Conservation (phyloP, 2,888 invertebrate genomes). For the Zootermopsis nevadensis region DNA sequence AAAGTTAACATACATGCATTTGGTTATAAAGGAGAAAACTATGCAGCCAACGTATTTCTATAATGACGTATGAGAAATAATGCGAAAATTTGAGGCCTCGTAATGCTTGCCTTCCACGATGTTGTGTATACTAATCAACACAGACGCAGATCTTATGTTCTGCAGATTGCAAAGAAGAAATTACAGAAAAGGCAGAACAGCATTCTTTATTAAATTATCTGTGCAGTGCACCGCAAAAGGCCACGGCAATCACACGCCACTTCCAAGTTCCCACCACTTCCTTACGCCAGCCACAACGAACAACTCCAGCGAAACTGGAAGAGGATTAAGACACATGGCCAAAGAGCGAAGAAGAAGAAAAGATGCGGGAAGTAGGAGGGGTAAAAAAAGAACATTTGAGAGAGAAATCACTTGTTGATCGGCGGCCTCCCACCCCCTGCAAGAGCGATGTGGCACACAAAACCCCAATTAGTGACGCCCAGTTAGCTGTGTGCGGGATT, state of each 20-base stretch:
- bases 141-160: not conserved
- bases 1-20: constrained; percentile 23
- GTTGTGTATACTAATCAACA: constrained; percentile 15
- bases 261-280: constrained; percentile 9
- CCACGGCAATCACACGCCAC: constrained; percentile 32
- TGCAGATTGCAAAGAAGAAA: not conserved
- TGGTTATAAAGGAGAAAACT: not conserved
- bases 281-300: not conserved
- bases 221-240: not conserved
- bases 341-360: not conserved
- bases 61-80: constrained; percentile 33
- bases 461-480: constrained; percentile 53
- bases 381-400: constrained; percentile 30
- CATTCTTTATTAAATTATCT: constrained; percentile 2
- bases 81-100: constrained; percentile 24
- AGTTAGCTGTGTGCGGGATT: constrained; percentile 46
- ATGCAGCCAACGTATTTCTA: constrained; percentile 17
- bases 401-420: constrained; percentile 49
- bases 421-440: not conserved
- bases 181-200: not conserved
- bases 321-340: constrained; percentile 42
- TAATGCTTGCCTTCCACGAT: not conserved
- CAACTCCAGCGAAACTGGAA: constrained; percentile 20
- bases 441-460: constrained; percentile 45
- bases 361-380: constrained; percentile 9